Percentiles rank a stretch among this genome's conserved stretches.
Conservation (phyloP, 2,888 invertebrate species). For the Steromphala cineraria region DNA sequence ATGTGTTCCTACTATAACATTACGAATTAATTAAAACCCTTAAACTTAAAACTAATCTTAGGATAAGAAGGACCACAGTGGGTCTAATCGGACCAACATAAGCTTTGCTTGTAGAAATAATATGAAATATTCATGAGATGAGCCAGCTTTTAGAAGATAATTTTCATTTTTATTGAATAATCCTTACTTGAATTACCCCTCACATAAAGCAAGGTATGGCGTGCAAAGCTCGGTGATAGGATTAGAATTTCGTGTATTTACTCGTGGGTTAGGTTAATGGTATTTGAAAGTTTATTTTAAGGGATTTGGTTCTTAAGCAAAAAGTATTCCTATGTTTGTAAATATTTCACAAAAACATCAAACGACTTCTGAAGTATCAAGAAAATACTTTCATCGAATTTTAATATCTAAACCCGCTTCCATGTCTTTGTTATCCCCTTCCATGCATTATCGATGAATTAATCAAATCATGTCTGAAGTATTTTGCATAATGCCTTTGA, state of each 20-base stretch:
- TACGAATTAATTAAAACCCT: slow-evolving; percentile 10
- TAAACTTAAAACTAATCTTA: not conserved
- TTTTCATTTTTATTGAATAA: slow-evolving; percentile 17
- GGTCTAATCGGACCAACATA: not conserved
- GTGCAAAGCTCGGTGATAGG: not conserved
- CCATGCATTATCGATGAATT: too few species aligned
- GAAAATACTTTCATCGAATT: too few species aligned
- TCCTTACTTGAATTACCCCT: slow-evolving; percentile 7
- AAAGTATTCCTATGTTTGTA: slow-evolving; percentile 9
- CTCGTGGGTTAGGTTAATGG: slow-evolving; percentile 6
- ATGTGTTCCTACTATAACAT: not conserved
- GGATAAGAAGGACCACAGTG: not conserved
- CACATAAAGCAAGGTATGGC: not conserved
- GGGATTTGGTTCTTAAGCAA: not conserved
- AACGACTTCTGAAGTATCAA: not conserved
- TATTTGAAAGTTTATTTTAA: slow-evolving; percentile 13
- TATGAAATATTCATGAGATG: slow-evolving; percentile 16
- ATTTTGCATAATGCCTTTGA: too few species aligned
- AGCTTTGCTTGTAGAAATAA: not conserved
- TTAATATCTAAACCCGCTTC: too few species aligned
- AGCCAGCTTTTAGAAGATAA: slow-evolving; percentile 6
- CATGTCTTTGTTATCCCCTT: too few species aligned
- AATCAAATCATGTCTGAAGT: too few species aligned
- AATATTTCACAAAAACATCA: slow-evolving; percentile 11
- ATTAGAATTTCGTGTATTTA: slow-evolving; percentile 15